A percentile compares a stretch with the other conserved stretches of the same genome.
Conservation (phyloP, 2,113 vertebrate genomes). For the Pavo muticus region DNA sequence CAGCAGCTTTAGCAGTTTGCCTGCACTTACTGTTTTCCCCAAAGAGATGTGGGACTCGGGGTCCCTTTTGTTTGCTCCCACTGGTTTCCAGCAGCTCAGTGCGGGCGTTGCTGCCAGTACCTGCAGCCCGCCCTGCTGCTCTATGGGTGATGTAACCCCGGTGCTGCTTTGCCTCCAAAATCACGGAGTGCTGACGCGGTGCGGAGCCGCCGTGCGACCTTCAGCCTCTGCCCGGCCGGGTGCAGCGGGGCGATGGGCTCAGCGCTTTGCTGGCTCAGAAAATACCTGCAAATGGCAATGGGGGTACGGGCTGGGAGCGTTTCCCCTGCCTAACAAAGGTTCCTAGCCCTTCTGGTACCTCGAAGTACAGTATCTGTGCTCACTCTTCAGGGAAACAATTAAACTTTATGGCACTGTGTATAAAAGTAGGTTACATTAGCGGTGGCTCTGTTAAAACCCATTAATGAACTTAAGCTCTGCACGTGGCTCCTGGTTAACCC, state of each 20-base stretch:
- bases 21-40: fast-evolving
- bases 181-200: background rate
- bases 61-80: background rate
- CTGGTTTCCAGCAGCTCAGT: background rate
- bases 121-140: background rate
- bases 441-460: background rate
- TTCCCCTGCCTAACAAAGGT: background rate
- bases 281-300: background rate
- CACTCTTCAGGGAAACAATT: fast-evolving
- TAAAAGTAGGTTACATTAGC: background rate
- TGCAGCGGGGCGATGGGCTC: background rate
- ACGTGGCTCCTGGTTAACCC: slow-evolving; percentile 18
- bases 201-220: slow-evolving; percentile 40
- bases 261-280: background rate
- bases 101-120: background rate
- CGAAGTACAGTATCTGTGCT: background rate
- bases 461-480: slow-evolving; percentile 49
- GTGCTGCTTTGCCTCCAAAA: slow-evolving; percentile 38
- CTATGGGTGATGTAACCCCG: slow-evolving; percentile 34
- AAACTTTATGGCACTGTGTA: fast-evolving
- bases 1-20: fast-evolving
- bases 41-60: background rate
- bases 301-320: fast-evolving
- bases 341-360: fast-evolving
- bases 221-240: slow-evolving; percentile 10